These are phyloP conservation scores for Lasioglossum figueresi DNA, from an alignment of 2,888 invertebrate genomes.

Conservation along the genomic window DNA sequence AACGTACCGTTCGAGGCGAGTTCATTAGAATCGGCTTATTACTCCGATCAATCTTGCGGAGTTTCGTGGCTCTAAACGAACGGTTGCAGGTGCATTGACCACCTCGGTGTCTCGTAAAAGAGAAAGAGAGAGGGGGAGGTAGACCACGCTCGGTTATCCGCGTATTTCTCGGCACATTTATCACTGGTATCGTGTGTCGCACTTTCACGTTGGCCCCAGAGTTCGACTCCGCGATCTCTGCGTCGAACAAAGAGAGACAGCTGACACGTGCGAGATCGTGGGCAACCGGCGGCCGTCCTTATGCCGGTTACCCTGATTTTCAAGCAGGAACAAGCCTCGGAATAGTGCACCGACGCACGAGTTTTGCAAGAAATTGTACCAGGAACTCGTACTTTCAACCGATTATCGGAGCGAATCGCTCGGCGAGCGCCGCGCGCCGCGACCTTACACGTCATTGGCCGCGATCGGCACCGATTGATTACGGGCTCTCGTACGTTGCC, in stretches of 20 bases:
- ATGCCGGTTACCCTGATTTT: conserved; percentile 70
- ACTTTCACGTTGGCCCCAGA: conserved; percentile 54
- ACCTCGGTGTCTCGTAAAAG: neutral
- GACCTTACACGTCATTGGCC: conserved; percentile 50
- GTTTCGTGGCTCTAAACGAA: conserved; percentile 30
- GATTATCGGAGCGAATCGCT: conserved; percentile 48
- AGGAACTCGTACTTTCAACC: conserved; percentile 59
- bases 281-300: conserved; percentile 63
- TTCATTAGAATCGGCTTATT: conserved; percentile 38
- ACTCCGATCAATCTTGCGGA: conserved; percentile 41
- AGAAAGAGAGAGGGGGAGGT: conserved; percentile 8
- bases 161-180: conserved; percentile 52
- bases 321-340: conserved; percentile 68
- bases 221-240: neutral
- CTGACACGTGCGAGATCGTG: conserved; percentile 50
- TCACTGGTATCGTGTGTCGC: conserved; percentile 51
- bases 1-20: conserved; percentile 20
- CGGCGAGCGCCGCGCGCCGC: conserved; percentile 13
- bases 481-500: conserved; percentile 7
- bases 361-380: conserved; percentile 48
- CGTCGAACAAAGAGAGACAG: conserved; percentile 27
- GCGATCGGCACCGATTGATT: conserved; percentile 23
- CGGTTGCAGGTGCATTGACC: conserved; percentile 55
- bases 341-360: conserved; percentile 30
- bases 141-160: conserved; percentile 22